Base-by-base conservation (phyloP, 2,888 invertebrate species). In the Hyles lineata region DNA sequence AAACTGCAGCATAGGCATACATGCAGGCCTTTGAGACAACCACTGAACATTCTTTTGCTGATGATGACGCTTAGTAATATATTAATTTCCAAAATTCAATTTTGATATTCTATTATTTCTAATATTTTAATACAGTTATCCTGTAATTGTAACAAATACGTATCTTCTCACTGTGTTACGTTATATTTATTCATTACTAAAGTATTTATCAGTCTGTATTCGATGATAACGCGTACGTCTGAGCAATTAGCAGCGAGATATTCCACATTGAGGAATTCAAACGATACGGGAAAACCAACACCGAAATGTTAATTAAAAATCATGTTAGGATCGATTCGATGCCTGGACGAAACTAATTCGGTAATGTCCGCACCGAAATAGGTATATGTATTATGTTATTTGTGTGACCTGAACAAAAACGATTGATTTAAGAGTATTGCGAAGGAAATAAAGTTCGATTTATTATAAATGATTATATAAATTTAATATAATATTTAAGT, bases 211-310 rank as follows among this genome's bases (percentile, higher is more conserved):
- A 23, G 23, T 67, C 17, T 67, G 50, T 67, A 1, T 67, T 23
- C 43, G 15, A 50, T 17, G 23, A 67, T 63, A 67, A 43, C 23
- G 25, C 43, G 23, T 23, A 67, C 43, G 19, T 43, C 43, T 63
- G 63, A 43, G 63, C 35, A 43, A 67, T 67, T 50, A 67, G 23
- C 17, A 23, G 15, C 43, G 17, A 23, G 23, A 50, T 67, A 67
- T 50, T 7, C 23, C 21, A 60, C 21, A 11, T 7, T 67, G 23
- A 15, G 50, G 23, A 23, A 67, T 17, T 67, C 17, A 17, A 67
- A 67, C 21, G 23, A 25, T 50, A 67, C 43, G 43, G 67, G 67
- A 67, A 67, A 67, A 67, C 7, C 23, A 67, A 23, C 15, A 43
- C 9, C 32, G 3, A 9, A 35, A 63, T 35, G 35, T 32, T 23